phyloP scores from a whole-genome alignment of 1,140 invertebrate genomes.

The Pentalonia nigronervosa region DNA sequence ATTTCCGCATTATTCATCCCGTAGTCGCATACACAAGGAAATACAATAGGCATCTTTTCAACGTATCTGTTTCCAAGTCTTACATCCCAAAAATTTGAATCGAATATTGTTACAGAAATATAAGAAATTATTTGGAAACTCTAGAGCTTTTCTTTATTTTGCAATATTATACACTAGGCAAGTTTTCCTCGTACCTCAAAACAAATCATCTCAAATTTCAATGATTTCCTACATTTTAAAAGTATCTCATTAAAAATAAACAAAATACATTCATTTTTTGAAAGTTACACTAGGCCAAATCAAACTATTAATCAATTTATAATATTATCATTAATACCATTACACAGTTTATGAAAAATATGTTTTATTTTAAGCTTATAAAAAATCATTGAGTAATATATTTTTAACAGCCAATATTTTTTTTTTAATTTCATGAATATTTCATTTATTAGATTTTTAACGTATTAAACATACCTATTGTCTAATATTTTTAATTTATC shows the following conservation, averaged over 20 bases:
- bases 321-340: neutral
- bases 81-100: neutral
- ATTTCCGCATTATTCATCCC: slow-evolving; percentile 30
- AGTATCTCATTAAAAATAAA: slow-evolving; percentile 34
- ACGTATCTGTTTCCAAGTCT: neutral
- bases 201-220: slow-evolving; percentile 33
- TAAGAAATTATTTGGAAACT: slow-evolving; percentile 19
- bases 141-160: slow-evolving; percentile 14
- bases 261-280: neutral
- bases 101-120: slow-evolving; percentile 16
- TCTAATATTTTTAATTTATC: no score
- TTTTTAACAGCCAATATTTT: neutral
- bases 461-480: no score
- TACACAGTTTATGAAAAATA: neutral
- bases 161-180: slow-evolving; percentile 14
- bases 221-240: neutral
- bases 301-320: neutral
- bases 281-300: neutral
- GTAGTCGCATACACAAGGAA: neutral
- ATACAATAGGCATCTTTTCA: slow-evolving; percentile 5
- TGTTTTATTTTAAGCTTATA: neutral
- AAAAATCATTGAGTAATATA: neutral
- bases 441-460: neutral
- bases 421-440: no score
- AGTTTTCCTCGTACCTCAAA: neutral